Evolutionary conservation across 2,797 vertebrate genomes (phyloP).

Genomic region (Caiman crocodilus): DNA sequence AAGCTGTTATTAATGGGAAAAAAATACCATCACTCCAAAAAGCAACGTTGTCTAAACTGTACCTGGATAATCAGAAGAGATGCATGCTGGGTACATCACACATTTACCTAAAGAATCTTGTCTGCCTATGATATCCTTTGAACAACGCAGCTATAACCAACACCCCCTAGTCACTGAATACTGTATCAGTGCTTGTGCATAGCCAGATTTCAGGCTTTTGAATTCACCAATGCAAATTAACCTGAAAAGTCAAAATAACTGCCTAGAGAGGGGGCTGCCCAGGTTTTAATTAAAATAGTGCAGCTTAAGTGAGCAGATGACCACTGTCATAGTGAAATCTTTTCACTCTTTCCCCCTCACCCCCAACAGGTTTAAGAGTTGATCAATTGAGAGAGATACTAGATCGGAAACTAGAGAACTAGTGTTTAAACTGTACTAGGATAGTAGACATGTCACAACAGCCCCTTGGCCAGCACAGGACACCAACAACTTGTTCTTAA

Average conservation of each 20-base stretch:
- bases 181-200: neutral
- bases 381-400: neutral
- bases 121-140: too few species aligned
- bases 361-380: neutral
- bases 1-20: neutral
- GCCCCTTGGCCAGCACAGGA: neutral
- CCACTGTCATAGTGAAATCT: neutral
- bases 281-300: neutral
- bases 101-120: too few species aligned
- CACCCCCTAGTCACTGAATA: neutral
- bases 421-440: neutral
- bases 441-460: neutral
- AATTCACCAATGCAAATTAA: neutral
- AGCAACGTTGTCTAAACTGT: neutral
- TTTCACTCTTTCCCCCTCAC: neutral
- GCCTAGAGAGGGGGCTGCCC: neutral
- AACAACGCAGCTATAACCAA: neutral
- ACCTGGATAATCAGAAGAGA: fast-evolving
- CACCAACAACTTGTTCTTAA: fast-evolving
- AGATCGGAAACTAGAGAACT: neutral
- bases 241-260: neutral
- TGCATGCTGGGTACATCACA: too few species aligned
- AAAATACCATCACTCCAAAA: neutral
- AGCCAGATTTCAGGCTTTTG: too few species aligned
- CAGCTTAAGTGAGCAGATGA: neutral